Evolutionary conservation across 2,888 invertebrate species (phyloP), one percentile per base, ranked within the genome.

Genomic region (Pedicia rivosa): DNA sequence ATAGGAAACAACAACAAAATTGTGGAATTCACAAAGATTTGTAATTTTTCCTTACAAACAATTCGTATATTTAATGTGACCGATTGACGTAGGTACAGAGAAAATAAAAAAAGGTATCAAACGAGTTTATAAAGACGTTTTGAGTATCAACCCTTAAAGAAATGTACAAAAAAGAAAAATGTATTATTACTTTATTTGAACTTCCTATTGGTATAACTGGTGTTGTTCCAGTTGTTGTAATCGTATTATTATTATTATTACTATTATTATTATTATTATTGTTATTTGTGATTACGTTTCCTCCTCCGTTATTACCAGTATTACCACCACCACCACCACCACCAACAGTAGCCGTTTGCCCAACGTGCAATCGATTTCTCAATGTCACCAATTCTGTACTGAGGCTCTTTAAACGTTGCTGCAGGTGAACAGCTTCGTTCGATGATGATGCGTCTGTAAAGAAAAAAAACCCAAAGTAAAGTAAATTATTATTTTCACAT

Each of bases 321-420:
- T 53, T 56, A 41, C 59, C 45, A 49, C 43, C 46, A 38, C 42
- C 42, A 29, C 37, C 31, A 37, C 33, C 40, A 42, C 40, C 29
- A 10, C 43, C 42, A 40, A 46, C 47, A 40, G 44, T 42, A 44
- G 56, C 59, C 44, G 57, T 57, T 52, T 68, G 72, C 48, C 69
- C 79, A 52, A 84, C 86, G 67, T 87, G 86, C 55, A 90, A 70
- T 47, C 86, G 76, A 66, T 87, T 88, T 50, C 90, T 72, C 57
- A 91, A 72, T 48, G 88, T 88, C 57, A 88, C 86, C 68, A 91
- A 68, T 68, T 90, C 88, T 48, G 87, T 81, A 66, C 86, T 86
- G 47, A 91, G 71, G 62, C 82, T 88, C 56, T 86, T 79, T 55
- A 90, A 70, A 49, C 87, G 78, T 62, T 88, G 88, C 67, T 90